Percentiles rank a stretch among this genome's conserved stretches.
Conservation (phyloP, 1,140 invertebrate genomes). For the Oryctes rhinoceros region DNA sequence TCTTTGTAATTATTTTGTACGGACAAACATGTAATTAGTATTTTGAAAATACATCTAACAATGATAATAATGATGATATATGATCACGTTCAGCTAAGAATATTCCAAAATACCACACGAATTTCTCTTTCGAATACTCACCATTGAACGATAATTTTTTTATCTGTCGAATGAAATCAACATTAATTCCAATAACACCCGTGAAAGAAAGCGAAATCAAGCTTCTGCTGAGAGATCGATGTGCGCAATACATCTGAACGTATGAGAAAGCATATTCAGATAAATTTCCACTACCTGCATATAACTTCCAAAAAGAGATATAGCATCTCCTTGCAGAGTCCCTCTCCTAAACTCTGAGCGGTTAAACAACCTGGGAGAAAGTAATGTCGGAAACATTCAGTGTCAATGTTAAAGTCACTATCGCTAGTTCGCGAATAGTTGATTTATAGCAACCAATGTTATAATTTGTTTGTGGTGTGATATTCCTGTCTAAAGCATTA, state of each 20-base stretch:
- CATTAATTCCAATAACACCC: neutral
- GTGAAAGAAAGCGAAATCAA: slow-evolving; percentile 12
- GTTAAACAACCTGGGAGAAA: neutral
- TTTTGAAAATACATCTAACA: too few species aligned
- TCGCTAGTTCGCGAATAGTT: neutral
- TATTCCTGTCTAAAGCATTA: neutral
- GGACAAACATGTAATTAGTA: too few species aligned
- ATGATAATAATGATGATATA: too few species aligned
- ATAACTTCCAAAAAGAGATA: neutral
- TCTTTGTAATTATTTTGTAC: too few species aligned
- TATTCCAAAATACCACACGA: neutral
- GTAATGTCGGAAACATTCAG: slow-evolving; percentile 15
- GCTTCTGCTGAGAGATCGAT: neutral
- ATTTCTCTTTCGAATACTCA: neutral
- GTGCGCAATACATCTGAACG: neutral
- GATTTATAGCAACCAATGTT: neutral
- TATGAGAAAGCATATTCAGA: neutral
- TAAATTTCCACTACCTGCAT: neutral
- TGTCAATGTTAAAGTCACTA: slow-evolving; percentile 31
- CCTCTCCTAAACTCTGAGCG: neutral
- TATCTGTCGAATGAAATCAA: neutral
- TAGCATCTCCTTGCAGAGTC: neutral
- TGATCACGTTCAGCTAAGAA: too few species aligned
- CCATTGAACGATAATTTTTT: neutral
- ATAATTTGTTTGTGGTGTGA: slow-evolving; percentile 19